These are phyloP conservation scores for Lampris incognitus DNA, from an alignment of 2,113 vertebrate species.

Conservation along the genomic window DNA sequence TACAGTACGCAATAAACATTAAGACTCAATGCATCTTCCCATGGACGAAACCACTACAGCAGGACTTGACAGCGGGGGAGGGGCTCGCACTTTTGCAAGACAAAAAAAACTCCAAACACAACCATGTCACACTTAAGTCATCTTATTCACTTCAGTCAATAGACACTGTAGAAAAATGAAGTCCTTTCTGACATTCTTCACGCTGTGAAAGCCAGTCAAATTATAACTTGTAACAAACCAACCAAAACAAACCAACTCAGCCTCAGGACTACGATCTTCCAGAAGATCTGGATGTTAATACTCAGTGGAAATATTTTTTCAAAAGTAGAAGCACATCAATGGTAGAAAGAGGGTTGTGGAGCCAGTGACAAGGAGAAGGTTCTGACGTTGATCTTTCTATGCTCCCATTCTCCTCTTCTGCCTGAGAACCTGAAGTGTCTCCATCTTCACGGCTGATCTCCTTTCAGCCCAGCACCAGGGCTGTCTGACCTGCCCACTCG, in stretches of 20 bases:
- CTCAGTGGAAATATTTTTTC: too few species aligned
- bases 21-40: constrained; percentile 24
- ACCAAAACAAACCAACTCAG: too few species aligned
- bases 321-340: too few species aligned
- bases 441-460: not conserved
- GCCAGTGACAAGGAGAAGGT: constrained; percentile 63
- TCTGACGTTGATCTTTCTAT: constrained; percentile 51
- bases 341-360: constrained; percentile 60
- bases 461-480: not conserved
- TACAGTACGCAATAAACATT: constrained; percentile 50
- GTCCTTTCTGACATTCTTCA: constrained; percentile 57
- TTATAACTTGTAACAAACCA: constrained; percentile 11
- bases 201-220: constrained; percentile 53
- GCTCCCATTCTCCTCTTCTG: not conserved
- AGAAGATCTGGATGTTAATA: too few species aligned
- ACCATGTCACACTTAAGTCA: constrained; percentile 49
- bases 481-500: too few species aligned
- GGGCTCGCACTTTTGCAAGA: constrained; percentile 46
- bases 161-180: constrained; percentile 39
- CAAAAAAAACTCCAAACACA: constrained; percentile 56
- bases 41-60: constrained; percentile 32
- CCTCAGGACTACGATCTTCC: too few species aligned
- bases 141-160: constrained; percentile 40
- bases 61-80: constrained; percentile 36
- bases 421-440: not conserved